Conservation (phyloP, 2,888 invertebrate species). For the Catotricha subobsoleta region DNA sequence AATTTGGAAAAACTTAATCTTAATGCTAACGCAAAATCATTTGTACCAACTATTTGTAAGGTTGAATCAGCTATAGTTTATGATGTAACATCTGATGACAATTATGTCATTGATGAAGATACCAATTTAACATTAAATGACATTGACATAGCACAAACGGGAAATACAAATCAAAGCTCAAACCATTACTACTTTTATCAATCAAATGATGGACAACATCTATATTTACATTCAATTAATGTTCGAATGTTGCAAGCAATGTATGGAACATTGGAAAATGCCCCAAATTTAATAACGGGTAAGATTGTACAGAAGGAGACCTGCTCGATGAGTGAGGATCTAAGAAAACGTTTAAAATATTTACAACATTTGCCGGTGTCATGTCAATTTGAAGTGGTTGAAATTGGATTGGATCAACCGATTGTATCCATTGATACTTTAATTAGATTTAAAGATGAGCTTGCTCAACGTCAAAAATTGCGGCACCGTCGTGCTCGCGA, state of each 20-base stretch:
- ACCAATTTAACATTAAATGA: slow-evolving; percentile 8
- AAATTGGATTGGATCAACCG: slow-evolving; percentile 61
- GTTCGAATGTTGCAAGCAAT: slow-evolving; percentile 73
- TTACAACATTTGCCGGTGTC: slow-evolving; percentile 77
- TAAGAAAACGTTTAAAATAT: slow-evolving; percentile 56
- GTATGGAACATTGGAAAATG: slow-evolving; percentile 63
- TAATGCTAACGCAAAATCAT: slow-evolving; percentile 1
- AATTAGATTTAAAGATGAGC: slow-evolving; percentile 38
- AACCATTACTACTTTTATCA: slow-evolving; percentile 26
- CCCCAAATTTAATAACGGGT: slow-evolving; percentile 55
- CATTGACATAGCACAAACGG: slow-evolving; percentile 5
- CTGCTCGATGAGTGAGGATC: slow-evolving; percentile 66
- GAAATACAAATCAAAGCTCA: background rate
- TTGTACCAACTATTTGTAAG: background rate
- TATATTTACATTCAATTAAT: slow-evolving; percentile 81
- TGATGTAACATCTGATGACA: slow-evolving; percentile 1
- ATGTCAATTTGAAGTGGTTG: slow-evolving; percentile 78
- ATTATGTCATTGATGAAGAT: slow-evolving; percentile 8
- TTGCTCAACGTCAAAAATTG: slow-evolving; percentile 47
- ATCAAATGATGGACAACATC: slow-evolving; percentile 83
- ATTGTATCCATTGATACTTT: slow-evolving; percentile 43
- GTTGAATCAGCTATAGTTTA: background rate
- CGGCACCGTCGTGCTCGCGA: slow-evolving; percentile 56
- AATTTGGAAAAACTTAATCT: slow-evolving; percentile 1
- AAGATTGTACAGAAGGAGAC: slow-evolving; percentile 75